Conservation (phyloP, 1,140 invertebrate genomes). For the Heliconius himera region DNA sequence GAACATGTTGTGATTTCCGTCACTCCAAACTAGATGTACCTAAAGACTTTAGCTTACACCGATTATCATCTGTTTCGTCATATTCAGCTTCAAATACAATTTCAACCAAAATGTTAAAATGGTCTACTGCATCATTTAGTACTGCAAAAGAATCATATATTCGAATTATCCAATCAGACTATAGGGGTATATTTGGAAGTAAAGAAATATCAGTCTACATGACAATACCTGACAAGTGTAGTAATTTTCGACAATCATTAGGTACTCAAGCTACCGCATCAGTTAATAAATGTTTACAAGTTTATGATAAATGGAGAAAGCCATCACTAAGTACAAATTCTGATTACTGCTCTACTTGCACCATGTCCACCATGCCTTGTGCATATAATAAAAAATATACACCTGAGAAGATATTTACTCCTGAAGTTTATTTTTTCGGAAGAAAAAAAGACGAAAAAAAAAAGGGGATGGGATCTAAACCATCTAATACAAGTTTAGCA, state of each 20-base stretch:
- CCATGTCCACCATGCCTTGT: slow-evolving; percentile 33
- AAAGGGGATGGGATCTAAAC: slow-evolving; percentile 62
- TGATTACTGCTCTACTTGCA: slow-evolving; percentile 45
- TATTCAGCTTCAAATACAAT: slow-evolving; percentile 16
- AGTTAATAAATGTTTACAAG: slow-evolving; percentile 74
- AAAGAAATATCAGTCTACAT: slow-evolving; percentile 61
- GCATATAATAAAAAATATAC: slow-evolving; percentile 21
- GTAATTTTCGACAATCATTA: slow-evolving; percentile 47
- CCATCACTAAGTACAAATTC: slow-evolving; percentile 27
- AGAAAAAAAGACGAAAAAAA: slow-evolving; percentile 53
- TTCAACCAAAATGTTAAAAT: slow-evolving; percentile 8
- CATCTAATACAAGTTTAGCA: slow-evolving; percentile 42
- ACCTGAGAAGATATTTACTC: slow-evolving; percentile 17
- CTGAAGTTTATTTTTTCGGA: slow-evolving; percentile 63
- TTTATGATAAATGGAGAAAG: slow-evolving; percentile 35
- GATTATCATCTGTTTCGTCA: neutral
- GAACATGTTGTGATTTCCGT: neutral
- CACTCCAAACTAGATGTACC: neutral
- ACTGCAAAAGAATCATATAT: slow-evolving; percentile 17
- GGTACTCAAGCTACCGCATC: slow-evolving; percentile 73
- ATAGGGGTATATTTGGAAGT: slow-evolving; percentile 44
- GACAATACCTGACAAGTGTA: slow-evolving; percentile 49
- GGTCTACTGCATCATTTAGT: slow-evolving; percentile 5
- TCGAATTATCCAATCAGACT: slow-evolving; percentile 18
- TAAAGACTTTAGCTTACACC: neutral